Evolutionary conservation across 2,888 invertebrate genomes (phyloP), one percentile per base, ranked within the genome.

Genomic region (Eupeodes latifasciatus): DNA sequence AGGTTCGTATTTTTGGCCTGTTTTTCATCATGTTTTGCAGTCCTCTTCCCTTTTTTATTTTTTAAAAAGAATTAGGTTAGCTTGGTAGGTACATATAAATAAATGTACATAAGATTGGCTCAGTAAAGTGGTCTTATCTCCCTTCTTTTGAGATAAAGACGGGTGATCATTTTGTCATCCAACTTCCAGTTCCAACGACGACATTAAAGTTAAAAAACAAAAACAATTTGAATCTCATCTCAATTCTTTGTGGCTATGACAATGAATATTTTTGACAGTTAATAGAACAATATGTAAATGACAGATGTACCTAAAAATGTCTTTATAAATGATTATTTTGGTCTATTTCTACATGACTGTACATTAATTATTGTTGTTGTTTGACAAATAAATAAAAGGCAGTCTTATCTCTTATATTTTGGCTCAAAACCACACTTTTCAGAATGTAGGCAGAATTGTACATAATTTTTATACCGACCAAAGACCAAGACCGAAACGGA

Each of bases 331-430:
- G 62, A n/a, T 5, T 72, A 57, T 36, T 34, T 57, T 66, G 14
- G 27, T 49, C 9, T 49, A 27, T 66, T 9, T 11, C 12, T 12
- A 19, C 4, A 19, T 27, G 9, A 7, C 5, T 57, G 7, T 40
- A 19, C 4, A 62, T 19, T 4, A 40, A 11, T 10, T 36, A 11
- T 14, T 51, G 67, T 16, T 5, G 44, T 12, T 67, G 59, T 78
- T 84, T 81, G 88, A 78, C 78, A 81, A 85, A 85, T 85, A 72
- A 34, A 36, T 57, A 72, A 51, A 57, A 57, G 5, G 11, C n/a
- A 88, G 49, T 81, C 85, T 88, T 88, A 88, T 88, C 88, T 77
- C 81, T 40, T 40, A 40, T 40, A 75, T 74, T 78, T 85, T 81
- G 88, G 85, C 88, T 88, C 57, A 78, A 88, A 88, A 85, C 81